These are phyloP conservation scores for Euplagia quadripunctaria DNA, from an alignment of 2,888 invertebrate species.

Conservation along the genomic window DNA sequence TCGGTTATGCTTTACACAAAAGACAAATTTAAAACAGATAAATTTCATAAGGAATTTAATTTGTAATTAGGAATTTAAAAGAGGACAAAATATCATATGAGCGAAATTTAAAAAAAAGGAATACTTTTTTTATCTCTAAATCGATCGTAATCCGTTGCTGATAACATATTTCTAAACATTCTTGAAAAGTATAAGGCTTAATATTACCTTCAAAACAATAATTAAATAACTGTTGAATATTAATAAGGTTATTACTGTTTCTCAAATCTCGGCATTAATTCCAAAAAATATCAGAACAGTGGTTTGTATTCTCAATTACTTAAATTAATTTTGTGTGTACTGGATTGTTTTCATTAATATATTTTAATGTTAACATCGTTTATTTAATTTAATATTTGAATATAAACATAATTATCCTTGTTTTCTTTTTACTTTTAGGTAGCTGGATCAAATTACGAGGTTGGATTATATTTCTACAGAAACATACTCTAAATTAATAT, in stretches of 20 bases:
- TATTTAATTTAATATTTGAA: neutral
- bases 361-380: neutral
- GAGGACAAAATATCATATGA: neutral
- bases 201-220: neutral
- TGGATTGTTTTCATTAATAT: neutral
- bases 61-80: neutral
- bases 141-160: neutral
- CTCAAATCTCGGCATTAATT: neutral
- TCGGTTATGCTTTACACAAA: neutral
- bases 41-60: neutral
- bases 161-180: neutral
- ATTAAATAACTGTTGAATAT: neutral
- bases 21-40: neutral
- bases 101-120: neutral
- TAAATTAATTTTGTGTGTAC: neutral
- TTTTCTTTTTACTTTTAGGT: neutral
- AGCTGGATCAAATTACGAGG: no score
- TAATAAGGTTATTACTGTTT: neutral
- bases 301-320: neutral
- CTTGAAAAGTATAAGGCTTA: neutral
- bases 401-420: neutral
- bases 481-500: neutral
- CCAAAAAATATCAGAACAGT: neutral
- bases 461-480: neutral
- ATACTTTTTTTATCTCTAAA: no score